These are phyloP conservation scores for Corythoichthys intestinalis DNA, from an alignment of 2,113 vertebrate genomes.

Conservation along the genomic window DNA sequence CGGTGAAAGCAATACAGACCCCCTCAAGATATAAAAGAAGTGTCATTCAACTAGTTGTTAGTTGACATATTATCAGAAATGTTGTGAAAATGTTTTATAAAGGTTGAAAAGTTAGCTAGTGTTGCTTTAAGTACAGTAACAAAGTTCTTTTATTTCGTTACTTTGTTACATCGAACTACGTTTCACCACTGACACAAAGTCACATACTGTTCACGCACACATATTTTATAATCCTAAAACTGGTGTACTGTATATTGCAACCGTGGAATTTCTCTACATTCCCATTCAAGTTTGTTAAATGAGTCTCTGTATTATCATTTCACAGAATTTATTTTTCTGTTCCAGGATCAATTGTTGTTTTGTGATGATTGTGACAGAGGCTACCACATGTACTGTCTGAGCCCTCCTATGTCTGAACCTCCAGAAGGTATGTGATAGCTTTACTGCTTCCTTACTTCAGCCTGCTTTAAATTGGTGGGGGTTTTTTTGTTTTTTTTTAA, in stretches of 20 bases:
- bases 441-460: neutral
- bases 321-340: slow-evolving; percentile 17
- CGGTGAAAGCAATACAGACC: no score
- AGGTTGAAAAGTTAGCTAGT: no score
- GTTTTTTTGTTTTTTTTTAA: neutral
- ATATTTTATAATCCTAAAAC: neutral
- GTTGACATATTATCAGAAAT: no score
- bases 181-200: no score
- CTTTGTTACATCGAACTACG: no score
- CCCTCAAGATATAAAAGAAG: no score
- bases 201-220: neutral
- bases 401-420: slow-evolving; percentile 91
- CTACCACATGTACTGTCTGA: slow-evolving; percentile 95
- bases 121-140: no score
- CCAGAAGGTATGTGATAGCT: slow-evolving; percentile 79
- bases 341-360: slow-evolving; percentile 89
- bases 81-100: no score
- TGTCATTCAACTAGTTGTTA: no score
- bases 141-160: no score
- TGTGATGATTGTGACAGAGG: slow-evolving; percentile 91
- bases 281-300: neutral
- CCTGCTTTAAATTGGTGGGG: neutral
- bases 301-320: neutral
- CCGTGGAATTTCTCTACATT: neutral
- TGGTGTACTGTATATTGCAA: neutral